Percentiles rank a stretch among this genome's conserved stretches.
Evolutionary conservation across 2,797 vertebrate species (phyloP).

Genomic region (Ctenochaetus hawaiiensis): DNA sequence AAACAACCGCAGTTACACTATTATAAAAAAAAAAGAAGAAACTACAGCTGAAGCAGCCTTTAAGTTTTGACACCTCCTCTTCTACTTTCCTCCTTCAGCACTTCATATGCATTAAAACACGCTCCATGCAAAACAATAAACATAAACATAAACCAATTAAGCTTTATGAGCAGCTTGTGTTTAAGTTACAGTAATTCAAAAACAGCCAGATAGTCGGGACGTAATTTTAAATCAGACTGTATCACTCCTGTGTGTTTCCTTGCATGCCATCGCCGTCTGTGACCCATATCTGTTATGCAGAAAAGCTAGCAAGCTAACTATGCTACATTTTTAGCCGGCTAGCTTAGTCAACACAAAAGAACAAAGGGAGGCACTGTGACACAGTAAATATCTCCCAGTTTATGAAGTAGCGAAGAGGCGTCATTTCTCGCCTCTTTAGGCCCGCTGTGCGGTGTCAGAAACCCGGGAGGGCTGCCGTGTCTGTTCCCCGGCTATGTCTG

Average conservation of each 20-base stretch:
- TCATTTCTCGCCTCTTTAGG: not conserved
- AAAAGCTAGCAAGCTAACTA: conserved; percentile 72
- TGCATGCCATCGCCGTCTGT: conserved; percentile 55
- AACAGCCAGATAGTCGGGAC: not conserved
- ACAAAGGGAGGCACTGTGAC: conserved; percentile 69
- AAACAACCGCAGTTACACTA: not conserved
- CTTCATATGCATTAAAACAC: not conserved
- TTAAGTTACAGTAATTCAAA: no score
- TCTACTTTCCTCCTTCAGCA: not conserved
- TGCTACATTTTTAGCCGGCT: conserved; percentile 69
- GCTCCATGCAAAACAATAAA: not conserved
- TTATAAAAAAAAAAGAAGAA: not conserved
- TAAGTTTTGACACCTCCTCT: conserved; percentile 44
- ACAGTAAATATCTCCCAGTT: conserved; percentile 21
- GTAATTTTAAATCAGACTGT: conserved; percentile 25
- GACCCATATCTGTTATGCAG: conserved; percentile 75
- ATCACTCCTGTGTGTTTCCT: conserved; percentile 16
- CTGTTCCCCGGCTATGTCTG: conserved; percentile 45
- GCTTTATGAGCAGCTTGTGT: not conserved
- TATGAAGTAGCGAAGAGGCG: conserved; percentile 24
- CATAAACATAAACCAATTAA: not conserved
- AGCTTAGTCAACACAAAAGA: conserved; percentile 63
- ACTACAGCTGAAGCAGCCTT: conserved; percentile 7
- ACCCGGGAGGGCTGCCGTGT: conserved; percentile 18
- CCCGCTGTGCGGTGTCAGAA: conserved; percentile 23